Evolutionary conservation across 2,888 invertebrate genomes (phyloP), one percentile per base, ranked within the genome.

Genomic region (Oligia strigilis): DNA sequence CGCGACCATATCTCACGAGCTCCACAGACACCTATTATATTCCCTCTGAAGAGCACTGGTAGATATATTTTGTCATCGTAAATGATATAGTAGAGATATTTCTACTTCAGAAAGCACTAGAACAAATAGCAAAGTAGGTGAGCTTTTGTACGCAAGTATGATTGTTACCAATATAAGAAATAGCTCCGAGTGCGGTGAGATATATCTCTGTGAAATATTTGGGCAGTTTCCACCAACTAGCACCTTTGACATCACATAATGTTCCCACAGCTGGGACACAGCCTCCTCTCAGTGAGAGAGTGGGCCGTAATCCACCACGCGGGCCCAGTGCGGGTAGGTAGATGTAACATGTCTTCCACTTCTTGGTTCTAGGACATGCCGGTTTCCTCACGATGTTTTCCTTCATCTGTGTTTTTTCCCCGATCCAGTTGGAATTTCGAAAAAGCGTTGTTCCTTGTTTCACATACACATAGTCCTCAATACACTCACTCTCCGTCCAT

Each of bases 1-100:
- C 75, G 67, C 70, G 70, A 80, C 73, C 52, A 88, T 91, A 89
- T 89, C 86, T 89, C 82, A 83, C 69, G 23, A 64, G 78, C 43
- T 65, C 36, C 62, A 43, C 76, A 77, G 77, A 78, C 85, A 82
- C 67, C 75, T 78, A 75, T 84, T 84, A 82, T 84, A 67, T 77
- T 81, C 43, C 29, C 49, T 71, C 69, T 55, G n/a, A 78, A 74
- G 66, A 72, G 72, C 46, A 79, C 55, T 46, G 36, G n/a, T 78
- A n/a, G 58, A n/a, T 60, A 72, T 78, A 83, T 75, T 87, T 80
- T 76, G 70, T 77, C 72, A 65, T 72, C 52, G 23, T 49, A 72
- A 14, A 36, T 75, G 62, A 73, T 72, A 77, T 77, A 49, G 62
- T 80, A 76, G 70, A 67, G 29, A 71, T 46, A 9, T 60, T 81